These are phyloP conservation scores for Cepaea nemoralis DNA, from an alignment of 1,140 invertebrate species.

Conservation along the genomic window DNA sequence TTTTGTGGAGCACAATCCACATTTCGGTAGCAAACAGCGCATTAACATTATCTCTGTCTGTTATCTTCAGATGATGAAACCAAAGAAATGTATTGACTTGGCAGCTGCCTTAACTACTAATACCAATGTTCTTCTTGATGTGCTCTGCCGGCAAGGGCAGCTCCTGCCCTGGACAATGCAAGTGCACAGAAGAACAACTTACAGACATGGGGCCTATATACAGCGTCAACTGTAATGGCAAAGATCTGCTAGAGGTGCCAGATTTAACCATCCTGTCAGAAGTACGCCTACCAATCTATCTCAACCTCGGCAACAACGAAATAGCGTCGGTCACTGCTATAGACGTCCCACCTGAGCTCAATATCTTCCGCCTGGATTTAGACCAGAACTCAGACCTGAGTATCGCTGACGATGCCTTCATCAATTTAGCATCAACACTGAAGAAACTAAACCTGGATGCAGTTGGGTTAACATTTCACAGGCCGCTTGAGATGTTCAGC, in stretches of 20 bases:
- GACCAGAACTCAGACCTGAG: not conserved
- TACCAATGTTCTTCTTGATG: not conserved
- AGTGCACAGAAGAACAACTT: not conserved
- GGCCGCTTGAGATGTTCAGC: slow-evolving; percentile 13
- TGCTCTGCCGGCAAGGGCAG: too few species aligned
- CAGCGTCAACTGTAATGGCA: not conserved
- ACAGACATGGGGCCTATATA: not conserved
- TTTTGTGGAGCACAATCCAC: too few species aligned
- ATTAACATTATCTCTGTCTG: too few species aligned
- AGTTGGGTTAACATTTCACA: slow-evolving; percentile 8
- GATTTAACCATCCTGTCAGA: not conserved
- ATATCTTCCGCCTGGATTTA: slow-evolving; percentile 21
- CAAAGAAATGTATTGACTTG: not conserved
- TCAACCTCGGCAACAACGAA: slow-evolving; percentile 19
- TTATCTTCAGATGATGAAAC: not conserved
- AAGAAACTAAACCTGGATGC: slow-evolving; percentile 22
- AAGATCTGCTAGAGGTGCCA: not conserved
- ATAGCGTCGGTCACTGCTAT: not conserved
- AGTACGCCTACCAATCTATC: not conserved
- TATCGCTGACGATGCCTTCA: slow-evolving; percentile 18
- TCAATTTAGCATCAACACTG: slow-evolving; percentile 9
- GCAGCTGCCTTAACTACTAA: not conserved
- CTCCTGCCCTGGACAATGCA: not conserved
- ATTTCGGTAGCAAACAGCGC: too few species aligned
- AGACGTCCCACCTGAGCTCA: slow-evolving; percentile 10